phyloP scores from a whole-genome alignment of 2,113 vertebrate species.

The Saccopteryx leptura region DNA sequence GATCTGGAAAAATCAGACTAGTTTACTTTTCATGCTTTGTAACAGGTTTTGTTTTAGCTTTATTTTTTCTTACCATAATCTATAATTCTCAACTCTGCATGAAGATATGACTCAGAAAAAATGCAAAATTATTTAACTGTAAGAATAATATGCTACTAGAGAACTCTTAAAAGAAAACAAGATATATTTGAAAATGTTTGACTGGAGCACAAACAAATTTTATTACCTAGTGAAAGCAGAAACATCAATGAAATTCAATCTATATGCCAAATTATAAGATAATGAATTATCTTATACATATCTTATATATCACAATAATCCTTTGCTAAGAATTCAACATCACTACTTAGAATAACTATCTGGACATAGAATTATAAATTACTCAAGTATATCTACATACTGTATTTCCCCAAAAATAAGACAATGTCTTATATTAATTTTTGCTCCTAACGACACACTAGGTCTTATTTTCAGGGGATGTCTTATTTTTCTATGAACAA shows the following conservation, averaged over 20 bases:
- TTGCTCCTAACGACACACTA: too few species aligned
- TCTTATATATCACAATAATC: conserved; percentile 3
- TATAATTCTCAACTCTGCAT: neutral
- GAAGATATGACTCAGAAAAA: conserved; percentile 46
- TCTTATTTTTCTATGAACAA: too few species aligned
- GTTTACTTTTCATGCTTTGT: conserved; percentile 11
- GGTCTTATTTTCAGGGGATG: too few species aligned
- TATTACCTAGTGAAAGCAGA: neutral
- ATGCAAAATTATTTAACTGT: conserved; percentile 1
- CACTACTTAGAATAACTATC: neutral
- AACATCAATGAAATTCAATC: conserved; percentile 50
- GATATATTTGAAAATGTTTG: neutral
- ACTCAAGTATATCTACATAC: neutral
- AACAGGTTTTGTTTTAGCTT: conserved; percentile 34
- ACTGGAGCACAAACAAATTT: neutral
- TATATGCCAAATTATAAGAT: conserved; percentile 2
- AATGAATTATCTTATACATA: neutral
- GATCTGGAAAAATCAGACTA: neutral
- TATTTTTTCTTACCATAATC: conserved; percentile 10
- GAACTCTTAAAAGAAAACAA: neutral
- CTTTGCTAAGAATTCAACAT: conserved; percentile 44
- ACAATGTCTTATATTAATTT: too few species aligned
- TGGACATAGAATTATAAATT: conserved; percentile 33
- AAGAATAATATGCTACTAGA: neutral
- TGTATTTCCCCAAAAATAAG: too few species aligned